A percentile compares a stretch with the other conserved stretches of the same genome.
Conservation (phyloP, 2,797 vertebrate genomes). For the Toxotes lorentzi region DNA sequence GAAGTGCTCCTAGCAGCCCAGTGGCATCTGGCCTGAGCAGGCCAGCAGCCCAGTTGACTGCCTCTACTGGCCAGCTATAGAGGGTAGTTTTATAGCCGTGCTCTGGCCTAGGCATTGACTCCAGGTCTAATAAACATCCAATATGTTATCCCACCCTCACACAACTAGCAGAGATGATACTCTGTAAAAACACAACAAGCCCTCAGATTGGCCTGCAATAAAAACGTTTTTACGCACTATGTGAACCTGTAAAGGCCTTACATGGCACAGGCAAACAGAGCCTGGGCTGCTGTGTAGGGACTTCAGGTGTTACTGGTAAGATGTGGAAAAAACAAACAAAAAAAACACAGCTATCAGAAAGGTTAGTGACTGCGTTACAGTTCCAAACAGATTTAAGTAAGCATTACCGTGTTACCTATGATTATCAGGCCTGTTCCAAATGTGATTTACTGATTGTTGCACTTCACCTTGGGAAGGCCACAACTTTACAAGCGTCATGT, state of each 20-base stretch:
- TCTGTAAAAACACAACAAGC: slow-evolving; percentile 82
- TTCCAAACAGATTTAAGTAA: slow-evolving; percentile 23
- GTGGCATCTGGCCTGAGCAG: slow-evolving; percentile 81
- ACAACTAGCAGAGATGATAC: slow-evolving; percentile 74
- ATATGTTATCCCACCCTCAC: slow-evolving; percentile 78
- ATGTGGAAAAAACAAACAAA: slow-evolving; percentile 11
- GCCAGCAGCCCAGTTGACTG: slow-evolving; percentile 71
- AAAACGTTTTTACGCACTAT: slow-evolving; percentile 79
- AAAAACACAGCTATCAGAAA: slow-evolving; percentile 27
- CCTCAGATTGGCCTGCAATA: slow-evolving; percentile 72
- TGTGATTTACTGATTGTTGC: slow-evolving; percentile 59
- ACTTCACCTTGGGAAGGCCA: slow-evolving; percentile 51
- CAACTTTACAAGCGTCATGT: slow-evolving; percentile 56
- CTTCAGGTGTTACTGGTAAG: slow-evolving; percentile 34
- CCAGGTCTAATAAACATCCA: slow-evolving; percentile 83
- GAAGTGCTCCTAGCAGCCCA: slow-evolving; percentile 66
- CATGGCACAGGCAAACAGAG: slow-evolving; percentile 50
- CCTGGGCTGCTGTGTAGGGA: slow-evolving; percentile 36
- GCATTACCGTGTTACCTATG: slow-evolving; percentile 12
- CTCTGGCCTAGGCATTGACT: slow-evolving; percentile 79
- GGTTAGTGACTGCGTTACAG: slow-evolving; percentile 22
- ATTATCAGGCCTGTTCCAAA: slow-evolving; percentile 44
- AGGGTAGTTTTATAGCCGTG: slow-evolving; percentile 77
- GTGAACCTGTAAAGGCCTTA: slow-evolving; percentile 71
- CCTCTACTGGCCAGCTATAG: slow-evolving; percentile 72